A percentile compares a stretch with the other conserved stretches of the same genome.
Conservation (phyloP, 2,888 invertebrate genomes). For the Heliconius cydno region DNA sequence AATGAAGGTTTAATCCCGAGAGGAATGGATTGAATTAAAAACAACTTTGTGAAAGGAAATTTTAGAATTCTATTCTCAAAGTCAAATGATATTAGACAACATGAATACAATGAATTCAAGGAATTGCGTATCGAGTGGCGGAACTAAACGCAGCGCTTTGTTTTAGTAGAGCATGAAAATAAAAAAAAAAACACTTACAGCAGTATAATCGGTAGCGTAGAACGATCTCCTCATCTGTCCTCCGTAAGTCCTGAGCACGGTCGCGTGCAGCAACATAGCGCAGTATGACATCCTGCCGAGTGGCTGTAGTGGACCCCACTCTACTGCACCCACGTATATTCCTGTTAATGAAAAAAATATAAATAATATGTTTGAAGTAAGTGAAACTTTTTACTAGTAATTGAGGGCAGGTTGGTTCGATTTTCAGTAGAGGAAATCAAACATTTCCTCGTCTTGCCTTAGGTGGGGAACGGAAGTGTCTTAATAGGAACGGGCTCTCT, state of each 20-base stretch:
- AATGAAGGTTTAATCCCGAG: conserved; percentile 44
- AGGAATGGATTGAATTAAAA: conserved; percentile 44
- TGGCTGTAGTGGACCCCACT: conserved; percentile 78
- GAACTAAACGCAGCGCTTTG: too few relatives aligned
- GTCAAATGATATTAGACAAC: too few relatives aligned
- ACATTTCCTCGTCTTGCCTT: neutral
- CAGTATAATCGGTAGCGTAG: conserved; percentile 77
- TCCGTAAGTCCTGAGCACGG: conserved; percentile 74
- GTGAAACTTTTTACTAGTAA: too few relatives aligned
- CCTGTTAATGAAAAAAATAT: conserved; percentile 53
- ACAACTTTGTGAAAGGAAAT: conserved; percentile 34
- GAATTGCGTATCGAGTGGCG: too few relatives aligned
- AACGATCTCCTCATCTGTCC: conserved; percentile 77
- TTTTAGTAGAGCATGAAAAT: too few relatives aligned
- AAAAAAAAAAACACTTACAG: conserved; percentile 62
- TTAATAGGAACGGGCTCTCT: too few relatives aligned
- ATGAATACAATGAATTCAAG: too few relatives aligned
- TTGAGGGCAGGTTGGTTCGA: neutral
- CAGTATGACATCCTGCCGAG: conserved; percentile 76
- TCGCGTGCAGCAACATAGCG: conserved; percentile 78
- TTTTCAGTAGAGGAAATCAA: neutral
- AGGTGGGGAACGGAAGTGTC: too few relatives aligned
- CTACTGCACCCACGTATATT: conserved; percentile 70
- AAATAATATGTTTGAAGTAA: too few relatives aligned
- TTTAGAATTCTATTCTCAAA: conserved; percentile 10